A percentile compares a stretch with the other conserved stretches of the same genome.
phyloP scores from a whole-genome alignment of 2,113 vertebrate species.

The Accipiter virgatus region DNA sequence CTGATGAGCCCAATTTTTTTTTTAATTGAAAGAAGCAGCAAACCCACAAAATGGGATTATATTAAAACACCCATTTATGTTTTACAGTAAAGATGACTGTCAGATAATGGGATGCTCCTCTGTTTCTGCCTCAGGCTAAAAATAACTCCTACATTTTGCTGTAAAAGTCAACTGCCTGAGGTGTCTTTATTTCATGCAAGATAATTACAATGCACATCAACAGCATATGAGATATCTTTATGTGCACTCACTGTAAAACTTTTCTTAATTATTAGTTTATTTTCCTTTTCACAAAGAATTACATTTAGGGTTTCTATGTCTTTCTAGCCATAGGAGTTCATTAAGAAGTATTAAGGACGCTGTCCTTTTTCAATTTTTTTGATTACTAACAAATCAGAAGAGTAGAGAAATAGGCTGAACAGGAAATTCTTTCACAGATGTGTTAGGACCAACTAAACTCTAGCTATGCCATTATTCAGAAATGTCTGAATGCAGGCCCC shows the following conservation, averaged over 20 bases:
- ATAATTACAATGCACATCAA: not conserved
- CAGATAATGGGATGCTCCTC: not conserved
- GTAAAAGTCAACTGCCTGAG: not conserved
- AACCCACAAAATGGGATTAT: not conserved
- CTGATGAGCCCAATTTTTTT: not conserved
- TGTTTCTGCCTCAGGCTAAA: slow-evolving; percentile 4
- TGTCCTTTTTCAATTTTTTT: not conserved
- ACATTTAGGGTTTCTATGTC: not conserved
- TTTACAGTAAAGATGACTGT: not conserved
- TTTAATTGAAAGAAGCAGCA: not conserved
- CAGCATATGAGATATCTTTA: not conserved
- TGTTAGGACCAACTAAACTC: not conserved
- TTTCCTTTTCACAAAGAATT: not conserved
- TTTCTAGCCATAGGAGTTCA: not conserved
- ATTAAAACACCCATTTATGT: not conserved
- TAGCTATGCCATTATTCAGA: not conserved
- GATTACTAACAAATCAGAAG: not conserved
- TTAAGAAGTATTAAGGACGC: not conserved
- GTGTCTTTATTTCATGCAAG: not conserved
- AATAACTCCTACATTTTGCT: not conserved
- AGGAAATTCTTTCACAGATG: not conserved
- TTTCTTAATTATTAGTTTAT: not conserved
- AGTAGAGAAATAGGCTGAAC: not conserved
- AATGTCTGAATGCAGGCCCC: not conserved
- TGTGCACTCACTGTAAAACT: not conserved